Percentiles rank a stretch among this genome's conserved stretches.
Conservation (phyloP, 1,140 invertebrate genomes). For the Chionoecetes opilio region DNA sequence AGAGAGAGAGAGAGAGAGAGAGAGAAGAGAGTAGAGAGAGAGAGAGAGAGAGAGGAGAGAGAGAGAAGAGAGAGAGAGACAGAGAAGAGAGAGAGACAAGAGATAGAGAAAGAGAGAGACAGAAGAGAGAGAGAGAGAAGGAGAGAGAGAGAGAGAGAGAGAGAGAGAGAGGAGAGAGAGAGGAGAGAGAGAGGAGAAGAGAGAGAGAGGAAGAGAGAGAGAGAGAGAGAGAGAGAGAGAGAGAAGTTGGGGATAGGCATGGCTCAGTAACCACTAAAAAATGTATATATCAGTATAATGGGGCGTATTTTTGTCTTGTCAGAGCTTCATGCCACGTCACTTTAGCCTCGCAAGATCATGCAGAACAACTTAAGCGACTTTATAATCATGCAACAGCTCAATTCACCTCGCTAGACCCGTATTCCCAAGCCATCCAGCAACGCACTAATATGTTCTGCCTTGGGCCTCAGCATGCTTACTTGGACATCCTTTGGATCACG, state of each 20-base stretch:
- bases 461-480: too few relatives aligned
- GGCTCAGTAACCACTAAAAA: too few relatives aligned
- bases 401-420: too few relatives aligned
- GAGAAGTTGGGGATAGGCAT: background rate
- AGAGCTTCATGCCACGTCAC: too few relatives aligned
- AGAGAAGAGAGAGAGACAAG: background rate
- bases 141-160: background rate
- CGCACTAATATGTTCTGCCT: too few relatives aligned
- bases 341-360: too few relatives aligned
- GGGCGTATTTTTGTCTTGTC: too few relatives aligned
- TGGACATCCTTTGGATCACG: too few relatives aligned
- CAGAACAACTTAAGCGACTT: too few relatives aligned
- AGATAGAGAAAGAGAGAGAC: background rate
- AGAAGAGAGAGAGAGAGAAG: background rate
- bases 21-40: background rate
- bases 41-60: background rate
- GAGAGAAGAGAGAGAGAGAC: background rate
- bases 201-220: background rate
- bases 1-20: background rate
- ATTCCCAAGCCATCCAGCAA: too few relatives aligned
- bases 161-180: background rate
- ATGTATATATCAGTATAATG: too few relatives aligned
- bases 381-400: too few relatives aligned
- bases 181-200: background rate
- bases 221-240: background rate